Base-by-base conservation (phyloP, 2,888 invertebrate species). In the Autographa gamma region DNA sequence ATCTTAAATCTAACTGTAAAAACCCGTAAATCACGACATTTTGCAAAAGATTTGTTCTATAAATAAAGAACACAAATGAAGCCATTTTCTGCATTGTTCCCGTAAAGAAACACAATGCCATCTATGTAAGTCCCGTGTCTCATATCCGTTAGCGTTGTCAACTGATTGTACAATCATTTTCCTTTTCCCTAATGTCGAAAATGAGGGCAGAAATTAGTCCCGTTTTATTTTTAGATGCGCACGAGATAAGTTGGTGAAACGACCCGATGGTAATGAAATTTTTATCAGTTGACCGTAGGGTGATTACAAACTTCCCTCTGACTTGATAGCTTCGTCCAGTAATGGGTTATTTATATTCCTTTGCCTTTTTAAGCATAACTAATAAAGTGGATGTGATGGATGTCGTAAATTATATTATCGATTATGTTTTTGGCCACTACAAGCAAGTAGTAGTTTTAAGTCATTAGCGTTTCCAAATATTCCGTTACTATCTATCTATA, bases 141-240 rank as follows among this genome's bases (percentile, higher is more conserved):
- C 48, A 48, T 48, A 19, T 56, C 54, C 19, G 54, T 19, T 13
- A 25, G 19, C 54, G 11, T 56, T 25, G 54, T 56, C 54, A 25
- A 25, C 11, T 25, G 25, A 56, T 25, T 25, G 54, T 19, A 56
- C 65, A 60, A 65, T 71, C 63, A 60, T 63, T 60, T 68, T 60
- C 65, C 71, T 54, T 71, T 65, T 13, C 60, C n/a, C 48, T 16
- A 43, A 71, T 60, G 63, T 69, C 60, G 65, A 64, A 81, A 70
- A 70, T 71, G 54, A 60, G 41, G 64, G 60, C 60, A 72, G 66
- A 71, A 78, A 78, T 71, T 71, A 58, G 69, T 65, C 72, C 71
- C 63, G 58, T 71, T 68, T 81, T 81, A 83, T 82, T 81, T 81
- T 76, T 81, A 76, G 71, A 75, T 66, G 72, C 54, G 19, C 13